A percentile compares a stretch with the other conserved stretches of the same genome.
phyloP scores from a whole-genome alignment of 2,113 vertebrate species.

The Triplophysa siluroides region DNA sequence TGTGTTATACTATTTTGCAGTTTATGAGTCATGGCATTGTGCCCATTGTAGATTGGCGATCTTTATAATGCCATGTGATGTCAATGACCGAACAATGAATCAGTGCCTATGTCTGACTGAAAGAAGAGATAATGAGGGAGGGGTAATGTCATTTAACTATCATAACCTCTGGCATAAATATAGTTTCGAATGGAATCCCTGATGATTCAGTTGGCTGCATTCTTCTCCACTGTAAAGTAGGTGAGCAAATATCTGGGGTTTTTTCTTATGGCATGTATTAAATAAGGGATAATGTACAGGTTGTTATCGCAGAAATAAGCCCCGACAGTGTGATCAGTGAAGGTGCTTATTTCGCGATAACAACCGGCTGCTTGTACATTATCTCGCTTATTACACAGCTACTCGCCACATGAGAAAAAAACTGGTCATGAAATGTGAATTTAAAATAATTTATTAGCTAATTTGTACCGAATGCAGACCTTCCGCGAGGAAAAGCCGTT shows the following conservation, averaged over 20 bases:
- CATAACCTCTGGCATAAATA: neutral
- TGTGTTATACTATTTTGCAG: neutral
- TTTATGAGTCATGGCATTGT: neutral
- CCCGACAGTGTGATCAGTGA: too few species aligned
- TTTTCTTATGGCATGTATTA: neutral
- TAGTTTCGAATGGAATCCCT: neutral
- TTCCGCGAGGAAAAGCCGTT: too few species aligned
- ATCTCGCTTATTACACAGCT: too few species aligned
- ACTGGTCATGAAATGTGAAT: too few species aligned
- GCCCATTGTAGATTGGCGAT: neutral
- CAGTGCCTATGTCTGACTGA: neutral
- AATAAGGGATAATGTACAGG: too few species aligned
- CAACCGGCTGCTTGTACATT: too few species aligned
- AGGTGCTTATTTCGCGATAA: too few species aligned
- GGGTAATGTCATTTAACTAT: neutral
- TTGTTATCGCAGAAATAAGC: too few species aligned
- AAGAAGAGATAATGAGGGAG: slow-evolving; percentile 7
- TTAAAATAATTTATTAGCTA: too few species aligned
- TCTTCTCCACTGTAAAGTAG: neutral
- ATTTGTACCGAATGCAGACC: too few species aligned
- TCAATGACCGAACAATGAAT: neutral
- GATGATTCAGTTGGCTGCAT: neutral
- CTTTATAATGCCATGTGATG: neutral
- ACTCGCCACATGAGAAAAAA: too few species aligned
- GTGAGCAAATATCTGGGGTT: neutral